Base-by-base conservation (phyloP, 2,797 vertebrate species). In the Manis pentadactyla region DNA sequence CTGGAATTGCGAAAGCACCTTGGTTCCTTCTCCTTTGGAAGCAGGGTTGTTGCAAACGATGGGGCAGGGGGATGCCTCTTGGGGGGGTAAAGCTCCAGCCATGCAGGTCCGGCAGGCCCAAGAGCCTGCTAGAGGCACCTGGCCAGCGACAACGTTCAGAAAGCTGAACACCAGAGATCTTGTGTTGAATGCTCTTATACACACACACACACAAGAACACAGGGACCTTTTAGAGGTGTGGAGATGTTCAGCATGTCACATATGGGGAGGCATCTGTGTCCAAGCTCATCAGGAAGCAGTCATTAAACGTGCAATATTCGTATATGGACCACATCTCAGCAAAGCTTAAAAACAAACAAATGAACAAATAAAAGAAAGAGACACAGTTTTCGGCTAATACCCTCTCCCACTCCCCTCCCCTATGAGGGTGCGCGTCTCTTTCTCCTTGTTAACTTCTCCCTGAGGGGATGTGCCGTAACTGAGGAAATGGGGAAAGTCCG, bases 341-440 rank as follows among this genome's bases (percentile, higher is more conserved):
- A 68, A 46, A 68, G 13, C 64, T 21, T 18, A 21, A 37, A 68
- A 68, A 37, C 21, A 68, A 37, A 21, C 0, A 4, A 8, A n/a
- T 37, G 8, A 46, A 46, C 42, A 46, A 46, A 46, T 46, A 46
- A 68, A 37, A 66, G n/a, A 7, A 68, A 31, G 64, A 68, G 11
- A 10, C 18, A 0, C 34, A 5, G 19, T 68, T 34, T 5, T 37
- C 64, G 4, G 1, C n/a, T 15, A 11, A 37, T 4, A 18, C 7
- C 7, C 15, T 31, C n/a, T n/a, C 63, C 64, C 53, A 17, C 57
- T 61, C 9, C 11, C 25, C 4, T 7, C 59, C 27, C 27, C 10
- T 8, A 8, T 46, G 42, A 46, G 7, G 7, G 42, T 46, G 42
- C 42, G 42, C 42, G 1, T 46, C 42, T 46, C 42, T 46, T 46